Evolutionary conservation across 2,797 vertebrate genomes (phyloP), one percentile per base, ranked within the genome.

Genomic region (Chelonia mydas): DNA sequence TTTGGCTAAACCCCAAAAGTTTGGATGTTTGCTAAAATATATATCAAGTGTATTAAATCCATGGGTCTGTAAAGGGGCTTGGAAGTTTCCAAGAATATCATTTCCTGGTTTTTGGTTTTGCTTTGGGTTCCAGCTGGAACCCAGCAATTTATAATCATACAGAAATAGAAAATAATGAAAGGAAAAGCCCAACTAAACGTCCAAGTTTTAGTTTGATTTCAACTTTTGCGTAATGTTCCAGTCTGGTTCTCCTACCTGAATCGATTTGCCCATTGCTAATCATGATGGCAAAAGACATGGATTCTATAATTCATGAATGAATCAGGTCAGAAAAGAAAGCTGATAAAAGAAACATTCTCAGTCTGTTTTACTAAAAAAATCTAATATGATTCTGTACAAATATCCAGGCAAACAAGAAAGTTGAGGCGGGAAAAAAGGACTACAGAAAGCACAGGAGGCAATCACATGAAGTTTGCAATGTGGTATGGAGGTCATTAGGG

Each of bases 381-480:
- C 12, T 5, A 65, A 61, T 47, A 74, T 17, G 6, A 61, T n/a
- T 89, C 85, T 57, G 12, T 47, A 12, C 25, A 37, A 80, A 45
- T 28, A 21, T 2, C 6, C 76, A 83, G 77, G 25, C n/a, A 93
- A 87, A 74, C 33, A 59, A 80, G 47, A 81, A 41, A n/a, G 50
- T n/a, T 68, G 33, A 33, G 33, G 31, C 76, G 49, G 23, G 47
- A 77, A 2, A 2, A 5, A 41, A 3, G 1, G 1, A 78, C 84
- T 96, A 90, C 51, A 88, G 80, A 90, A n/a, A 90, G 2, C 0
- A 80, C 17, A 76, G 12, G 27, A 79, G 96, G 85, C 25, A 31
- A 91, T 88, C 96, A 93, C 95, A 94, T 80, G 81, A 80, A 53
- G 94, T 13, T 96, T 87, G 41, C 92, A 95, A 80, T 97, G 92